A percentile compares a stretch with the other conserved stretches of the same genome.
These are phyloP conservation scores for Spongilla lacustris DNA, from an alignment of 37 sponge, comb jelly and placozoan genomes.

Conservation along the genomic window DNA sequence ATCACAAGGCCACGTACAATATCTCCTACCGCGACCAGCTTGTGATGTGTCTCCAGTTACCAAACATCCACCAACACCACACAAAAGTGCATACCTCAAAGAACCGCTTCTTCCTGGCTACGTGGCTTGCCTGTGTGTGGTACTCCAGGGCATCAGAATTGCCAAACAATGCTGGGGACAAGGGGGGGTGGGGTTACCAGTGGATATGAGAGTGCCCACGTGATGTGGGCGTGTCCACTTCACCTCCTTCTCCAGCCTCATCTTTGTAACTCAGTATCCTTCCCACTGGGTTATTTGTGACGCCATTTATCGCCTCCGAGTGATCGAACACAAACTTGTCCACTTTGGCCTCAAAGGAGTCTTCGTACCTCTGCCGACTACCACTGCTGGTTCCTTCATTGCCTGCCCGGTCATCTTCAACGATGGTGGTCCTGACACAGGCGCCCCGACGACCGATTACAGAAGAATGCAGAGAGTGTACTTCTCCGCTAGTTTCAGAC, in stretches of 20 bases:
- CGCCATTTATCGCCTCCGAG: conserved; percentile 3
- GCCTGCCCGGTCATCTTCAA: no score
- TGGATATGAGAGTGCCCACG: background rate
- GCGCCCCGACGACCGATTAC: no score
- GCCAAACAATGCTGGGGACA: conserved; percentile 23
- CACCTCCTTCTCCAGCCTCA: background rate
- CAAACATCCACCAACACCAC: no score
- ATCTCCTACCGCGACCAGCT: conserved; percentile 57
- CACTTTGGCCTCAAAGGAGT: conserved; percentile 32
- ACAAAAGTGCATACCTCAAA: no score
- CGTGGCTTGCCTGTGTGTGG: conserved; percentile 24
- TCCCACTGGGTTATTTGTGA: background rate
- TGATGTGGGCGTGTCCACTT: background rate
- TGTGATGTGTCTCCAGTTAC: no score
- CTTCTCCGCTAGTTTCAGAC: no score
- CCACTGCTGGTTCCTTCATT: no score
- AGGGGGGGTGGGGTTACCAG: background rate
- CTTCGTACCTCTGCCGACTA: background rate
- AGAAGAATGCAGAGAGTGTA: no score
- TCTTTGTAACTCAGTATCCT: background rate
- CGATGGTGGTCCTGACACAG: no score
- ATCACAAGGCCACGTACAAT: conserved; percentile 58
- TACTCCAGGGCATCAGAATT: conserved; percentile 51
- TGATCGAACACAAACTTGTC: conserved; percentile 15
- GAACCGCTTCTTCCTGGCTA: conserved; percentile 27